A percentile compares a stretch with the other conserved stretches of the same genome.
These are phyloP conservation scores for Alitta virens DNA, from an alignment of 2,888 invertebrate genomes.

Conservation along the genomic window DNA sequence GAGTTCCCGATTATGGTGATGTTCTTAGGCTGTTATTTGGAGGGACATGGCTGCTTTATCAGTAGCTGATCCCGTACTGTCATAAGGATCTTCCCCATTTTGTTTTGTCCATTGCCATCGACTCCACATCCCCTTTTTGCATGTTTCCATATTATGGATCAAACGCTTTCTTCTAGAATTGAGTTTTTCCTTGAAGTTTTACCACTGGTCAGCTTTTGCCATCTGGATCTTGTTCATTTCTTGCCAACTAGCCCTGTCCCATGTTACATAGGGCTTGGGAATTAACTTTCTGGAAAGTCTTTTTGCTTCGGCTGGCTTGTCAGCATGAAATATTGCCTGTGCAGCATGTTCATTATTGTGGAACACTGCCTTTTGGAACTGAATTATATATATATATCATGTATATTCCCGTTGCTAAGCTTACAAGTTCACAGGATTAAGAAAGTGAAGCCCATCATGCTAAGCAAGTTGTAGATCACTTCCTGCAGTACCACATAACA, in stretches of 20 bases:
- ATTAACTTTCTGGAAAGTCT: background rate
- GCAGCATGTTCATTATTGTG: background rate
- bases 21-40: no score
- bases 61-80: no score
- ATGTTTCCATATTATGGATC: background rate
- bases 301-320: background rate
- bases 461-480: no score
- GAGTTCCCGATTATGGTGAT: no score
- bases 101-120: background rate
- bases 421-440: no score
- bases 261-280: background rate
- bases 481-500: no score
- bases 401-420: no score
- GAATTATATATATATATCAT: no score
- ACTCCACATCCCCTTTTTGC: background rate
- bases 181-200: background rate
- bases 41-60: no score
- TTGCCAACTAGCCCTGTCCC: background rate
- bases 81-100: no score
- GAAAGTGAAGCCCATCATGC: no score
- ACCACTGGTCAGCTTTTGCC: background rate
- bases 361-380: background rate
- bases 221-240: background rate
- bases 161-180: background rate
- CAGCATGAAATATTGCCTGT: background rate